phyloP scores from a whole-genome alignment of 2,113 vertebrate species.

The Theristicus caerulescens region DNA sequence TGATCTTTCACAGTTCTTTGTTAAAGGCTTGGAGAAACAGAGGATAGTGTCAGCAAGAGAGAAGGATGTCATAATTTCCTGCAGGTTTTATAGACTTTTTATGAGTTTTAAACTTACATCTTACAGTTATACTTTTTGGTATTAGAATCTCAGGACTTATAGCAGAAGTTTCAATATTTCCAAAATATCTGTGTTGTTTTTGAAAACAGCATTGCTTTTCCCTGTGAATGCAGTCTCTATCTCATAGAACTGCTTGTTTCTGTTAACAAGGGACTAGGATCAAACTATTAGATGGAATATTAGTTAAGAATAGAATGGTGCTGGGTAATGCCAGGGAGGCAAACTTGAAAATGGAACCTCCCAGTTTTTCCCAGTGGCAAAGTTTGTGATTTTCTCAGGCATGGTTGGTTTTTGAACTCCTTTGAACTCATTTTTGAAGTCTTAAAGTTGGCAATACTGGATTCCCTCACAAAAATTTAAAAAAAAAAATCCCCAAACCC shows the following conservation, averaged over 20 bases:
- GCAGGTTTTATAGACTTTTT: not conserved
- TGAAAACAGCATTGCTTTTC: not conserved
- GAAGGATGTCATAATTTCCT: not conserved
- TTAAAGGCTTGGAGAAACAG: not conserved
- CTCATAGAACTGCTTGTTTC: not conserved
- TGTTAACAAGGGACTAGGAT: not conserved
- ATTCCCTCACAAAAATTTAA: not conserved
- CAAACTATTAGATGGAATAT: not conserved
- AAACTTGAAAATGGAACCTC: not conserved
- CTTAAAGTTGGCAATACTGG: not conserved
- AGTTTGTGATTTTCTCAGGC: not conserved
- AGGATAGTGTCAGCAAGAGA: not conserved
- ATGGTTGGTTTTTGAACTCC: not conserved
- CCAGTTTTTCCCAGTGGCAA: not conserved
- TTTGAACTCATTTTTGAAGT: not conserved
- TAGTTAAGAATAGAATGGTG: not conserved
- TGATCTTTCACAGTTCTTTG: not conserved
- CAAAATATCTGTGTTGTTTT: not conserved
- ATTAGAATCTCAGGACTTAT: not conserved
- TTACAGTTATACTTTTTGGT: not conserved
- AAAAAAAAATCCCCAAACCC: not conserved
- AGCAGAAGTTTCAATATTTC: not conserved
- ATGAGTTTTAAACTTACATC: not conserved
- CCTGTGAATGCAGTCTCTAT: not conserved
- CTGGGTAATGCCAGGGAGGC: not conserved